Evolutionary conservation across 2,113 vertebrate genomes (phyloP).

Genomic region (Spilogale gracilis): DNA sequence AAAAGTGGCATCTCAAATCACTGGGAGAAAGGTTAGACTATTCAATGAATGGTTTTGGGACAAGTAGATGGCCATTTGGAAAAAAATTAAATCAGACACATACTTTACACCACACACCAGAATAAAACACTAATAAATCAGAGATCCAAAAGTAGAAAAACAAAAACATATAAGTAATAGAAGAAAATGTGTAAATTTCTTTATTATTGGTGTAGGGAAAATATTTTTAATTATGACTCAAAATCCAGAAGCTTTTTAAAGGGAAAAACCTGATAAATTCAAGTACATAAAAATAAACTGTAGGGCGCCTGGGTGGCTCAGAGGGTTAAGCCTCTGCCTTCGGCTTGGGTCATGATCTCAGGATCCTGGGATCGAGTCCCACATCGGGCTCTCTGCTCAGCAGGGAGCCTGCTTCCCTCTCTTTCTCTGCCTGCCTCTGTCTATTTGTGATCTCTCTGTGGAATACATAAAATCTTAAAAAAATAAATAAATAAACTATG

Average conservation of each 20-base stretch:
- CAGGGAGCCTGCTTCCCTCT: too few relatives aligned
- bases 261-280: constrained; percentile 14
- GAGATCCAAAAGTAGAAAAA: not conserved
- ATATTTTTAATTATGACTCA: constrained; percentile 10
- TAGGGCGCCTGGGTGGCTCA: too few relatives aligned
- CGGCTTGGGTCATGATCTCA: too few relatives aligned
- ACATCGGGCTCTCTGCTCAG: too few relatives aligned
- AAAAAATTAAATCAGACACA: not conserved
- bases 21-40: not conserved
- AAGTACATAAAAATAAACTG: not conserved
- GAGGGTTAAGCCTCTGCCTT: too few relatives aligned
- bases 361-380: too few relatives aligned
- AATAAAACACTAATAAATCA: constrained; percentile 45
- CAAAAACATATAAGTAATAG: not conserved
- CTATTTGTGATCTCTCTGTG: too few relatives aligned
- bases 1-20: not conserved
- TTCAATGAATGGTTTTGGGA: not conserved
- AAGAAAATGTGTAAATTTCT: not conserved
- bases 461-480: too few relatives aligned
- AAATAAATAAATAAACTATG: too few relatives aligned
- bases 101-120: not conserved
- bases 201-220: not conserved
- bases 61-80: not conserved
- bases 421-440: too few relatives aligned
- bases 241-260: constrained; percentile 28